Percentiles rank a stretch among this genome's conserved stretches.
phyloP scores from a whole-genome alignment of 2,797 vertebrate species.

The Hapalemur alaotrensis region DNA sequence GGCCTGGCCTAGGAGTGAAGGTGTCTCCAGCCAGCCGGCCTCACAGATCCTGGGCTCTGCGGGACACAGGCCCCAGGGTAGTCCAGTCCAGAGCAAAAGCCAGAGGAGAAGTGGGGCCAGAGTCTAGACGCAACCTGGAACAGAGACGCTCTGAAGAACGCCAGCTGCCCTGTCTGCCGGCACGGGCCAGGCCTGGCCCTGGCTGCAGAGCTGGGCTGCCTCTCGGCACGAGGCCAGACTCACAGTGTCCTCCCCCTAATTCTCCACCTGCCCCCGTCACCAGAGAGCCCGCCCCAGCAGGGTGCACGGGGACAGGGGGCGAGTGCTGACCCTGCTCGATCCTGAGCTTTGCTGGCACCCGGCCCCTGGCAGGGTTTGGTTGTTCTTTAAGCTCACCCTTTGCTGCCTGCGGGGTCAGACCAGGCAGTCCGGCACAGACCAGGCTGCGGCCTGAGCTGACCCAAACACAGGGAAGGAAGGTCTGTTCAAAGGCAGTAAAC shows the following conservation, averaged over 20 bases:
- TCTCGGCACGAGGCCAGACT: not conserved
- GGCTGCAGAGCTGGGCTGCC: not conserved
- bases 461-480: slow-evolving; percentile 87
- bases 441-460: slow-evolving; percentile 82
- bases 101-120: not conserved
- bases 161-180: rapidly evolving
- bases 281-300: not conserved
- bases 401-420: slow-evolving; percentile 81
- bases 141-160: not conserved
- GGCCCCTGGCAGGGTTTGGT: slow-evolving; percentile 81
- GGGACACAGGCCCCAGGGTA: not conserved
- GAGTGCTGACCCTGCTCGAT: not conserved
- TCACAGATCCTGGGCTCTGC: not conserved
- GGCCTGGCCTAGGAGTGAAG: not conserved
- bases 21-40: not conserved
- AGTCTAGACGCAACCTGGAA: not conserved
- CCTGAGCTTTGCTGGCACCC: not conserved
- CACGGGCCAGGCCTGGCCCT: not conserved
- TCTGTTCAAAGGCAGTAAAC: slow-evolving; percentile 91
- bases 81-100: not conserved
- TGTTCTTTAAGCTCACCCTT: slow-evolving; percentile 88
- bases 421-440: slow-evolving; percentile 72
- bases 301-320: not conserved
- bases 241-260: not conserved
- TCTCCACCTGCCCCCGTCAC: not conserved